Conservation (phyloP, 2,888 invertebrate genomes). For the Artemia sp. region DNA sequence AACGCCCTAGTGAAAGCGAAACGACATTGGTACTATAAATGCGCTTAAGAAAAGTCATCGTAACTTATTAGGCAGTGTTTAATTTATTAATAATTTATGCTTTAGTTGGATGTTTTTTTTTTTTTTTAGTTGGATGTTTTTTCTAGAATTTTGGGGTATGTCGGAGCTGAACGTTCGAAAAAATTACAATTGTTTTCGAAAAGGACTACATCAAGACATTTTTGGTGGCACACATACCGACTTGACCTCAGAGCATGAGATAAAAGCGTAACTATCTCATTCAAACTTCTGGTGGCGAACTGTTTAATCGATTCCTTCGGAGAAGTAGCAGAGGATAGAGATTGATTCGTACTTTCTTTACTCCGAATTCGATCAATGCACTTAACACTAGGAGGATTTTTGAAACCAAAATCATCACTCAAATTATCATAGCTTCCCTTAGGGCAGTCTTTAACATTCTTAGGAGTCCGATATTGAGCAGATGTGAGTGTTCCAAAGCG, state of each 20-base stretch:
- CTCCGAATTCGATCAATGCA: not conserved
- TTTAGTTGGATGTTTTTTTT: no score
- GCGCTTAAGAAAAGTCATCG: no score
- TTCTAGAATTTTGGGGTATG: no score
- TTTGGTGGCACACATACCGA: not conserved
- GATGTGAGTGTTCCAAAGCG: not conserved
- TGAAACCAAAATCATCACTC: conserved; percentile 11
- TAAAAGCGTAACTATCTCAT: conserved; percentile 1
- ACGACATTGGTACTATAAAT: no score
- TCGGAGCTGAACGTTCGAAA: no score
- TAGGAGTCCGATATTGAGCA: conserved; percentile 2
- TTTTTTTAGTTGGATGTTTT: no score
- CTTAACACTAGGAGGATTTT: conserved; percentile 1
- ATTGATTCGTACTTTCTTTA: not conserved
- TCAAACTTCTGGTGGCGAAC: not conserved
- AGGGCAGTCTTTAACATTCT: not conserved
- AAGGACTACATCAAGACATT: no score
- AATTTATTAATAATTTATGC: no score
- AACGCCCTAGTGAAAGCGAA: no score
- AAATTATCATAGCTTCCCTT: conserved; percentile 3
- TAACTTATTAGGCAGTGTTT: no score
- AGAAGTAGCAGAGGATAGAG: not conserved
- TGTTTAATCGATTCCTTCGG: conserved; percentile 7
- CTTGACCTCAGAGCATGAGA: conserved; percentile 3
- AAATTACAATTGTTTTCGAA: no score